Percentiles rank a stretch among this genome's conserved stretches.
Conservation (phyloP, 1,140 invertebrate species). For the Battus philenor region DNA sequence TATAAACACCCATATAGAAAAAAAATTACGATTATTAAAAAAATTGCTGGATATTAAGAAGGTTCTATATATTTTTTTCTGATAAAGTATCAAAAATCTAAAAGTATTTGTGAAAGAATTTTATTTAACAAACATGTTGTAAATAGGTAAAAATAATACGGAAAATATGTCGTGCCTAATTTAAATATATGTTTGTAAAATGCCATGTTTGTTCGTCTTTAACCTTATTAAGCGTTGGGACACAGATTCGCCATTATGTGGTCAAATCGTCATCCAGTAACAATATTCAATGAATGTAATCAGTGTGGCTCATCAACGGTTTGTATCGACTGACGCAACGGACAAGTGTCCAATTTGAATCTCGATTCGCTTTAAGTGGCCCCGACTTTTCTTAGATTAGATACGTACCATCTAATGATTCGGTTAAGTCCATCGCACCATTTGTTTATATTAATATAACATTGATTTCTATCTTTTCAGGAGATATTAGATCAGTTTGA, state of each 20-base stretch:
- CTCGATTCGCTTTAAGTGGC: slow-evolving; percentile 58
- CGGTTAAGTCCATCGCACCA: no score
- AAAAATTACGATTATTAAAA: no score
- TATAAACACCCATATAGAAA: no score
- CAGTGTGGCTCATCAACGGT: slow-evolving; percentile 50
- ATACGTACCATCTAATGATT: slow-evolving; percentile 20
- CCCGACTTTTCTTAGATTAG: slow-evolving; percentile 61
- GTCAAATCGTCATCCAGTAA: slow-evolving; percentile 38
- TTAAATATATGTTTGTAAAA: slow-evolving; percentile 12
- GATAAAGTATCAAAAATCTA: no score
- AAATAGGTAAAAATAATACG: no score
- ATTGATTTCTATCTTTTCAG: no score
- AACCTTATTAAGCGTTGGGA: slow-evolving; percentile 54
- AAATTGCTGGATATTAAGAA: no score
- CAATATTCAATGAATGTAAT: slow-evolving; percentile 59
- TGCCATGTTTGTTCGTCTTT: slow-evolving; percentile 32
- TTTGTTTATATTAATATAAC: neutral
- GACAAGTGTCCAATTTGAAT: slow-evolving; percentile 68
- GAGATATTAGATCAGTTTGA: no score
- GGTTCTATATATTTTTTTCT: no score
- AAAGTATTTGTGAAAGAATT: no score
- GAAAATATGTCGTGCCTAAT: no score
- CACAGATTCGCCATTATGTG: slow-evolving; percentile 52
- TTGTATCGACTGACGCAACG: slow-evolving; percentile 60
- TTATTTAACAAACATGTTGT: no score